Evolutionary conservation across 2,888 invertebrate genomes (phyloP), one percentile per base, ranked within the genome.

Genomic region (Volucella inflata): DNA sequence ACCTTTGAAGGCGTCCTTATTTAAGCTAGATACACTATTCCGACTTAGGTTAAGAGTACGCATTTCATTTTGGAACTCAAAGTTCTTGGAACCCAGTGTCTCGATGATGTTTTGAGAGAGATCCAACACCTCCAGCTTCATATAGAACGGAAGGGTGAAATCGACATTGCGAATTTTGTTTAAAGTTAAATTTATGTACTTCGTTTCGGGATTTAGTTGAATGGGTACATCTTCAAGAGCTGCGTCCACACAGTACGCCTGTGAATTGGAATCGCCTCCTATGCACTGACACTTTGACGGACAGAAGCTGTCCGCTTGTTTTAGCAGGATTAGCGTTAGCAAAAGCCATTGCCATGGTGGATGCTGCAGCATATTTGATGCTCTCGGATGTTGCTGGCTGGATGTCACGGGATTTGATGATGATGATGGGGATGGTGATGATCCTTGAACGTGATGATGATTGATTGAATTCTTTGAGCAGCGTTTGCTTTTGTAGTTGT

Each of bases 171-270:
- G 94, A 90, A 98, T 96, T 88, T 95, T 94, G 92, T 98, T 98
- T 90, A 95, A 94, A n/a, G 96, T 95, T 77, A 98, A 94, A 90
- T 96, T 96, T 90, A 98, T 95, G 92, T 95, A 95, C 68, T 95
- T 95, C 64, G 97, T 95, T 91, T 96, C 96, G 50, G 98, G 98
- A 92, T 97, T 97, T 88, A 97, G 94, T 90, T 97, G 97, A 89
- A 97, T 97, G 82, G 97, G 97, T 71, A 97, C 96, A 89, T 96
- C 95, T 91, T 96, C 96, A 88, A 97, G 94, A 84, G 94, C 94
- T 71, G 96, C 96, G 89, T 95, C 94, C 88, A 95, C 95, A 92
- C 97, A 97, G 87, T 95, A 94, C 38, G 96, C 96, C 79, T 94
- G 94, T 87, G 96, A 94, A 87, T 94, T 93, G 67, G 95, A 94